A percentile compares a stretch with the other conserved stretches of the same genome.
These are phyloP conservation scores for Thomomys bottae DNA, from an alignment of 2,113 vertebrate genomes.

Conservation along the genomic window DNA sequence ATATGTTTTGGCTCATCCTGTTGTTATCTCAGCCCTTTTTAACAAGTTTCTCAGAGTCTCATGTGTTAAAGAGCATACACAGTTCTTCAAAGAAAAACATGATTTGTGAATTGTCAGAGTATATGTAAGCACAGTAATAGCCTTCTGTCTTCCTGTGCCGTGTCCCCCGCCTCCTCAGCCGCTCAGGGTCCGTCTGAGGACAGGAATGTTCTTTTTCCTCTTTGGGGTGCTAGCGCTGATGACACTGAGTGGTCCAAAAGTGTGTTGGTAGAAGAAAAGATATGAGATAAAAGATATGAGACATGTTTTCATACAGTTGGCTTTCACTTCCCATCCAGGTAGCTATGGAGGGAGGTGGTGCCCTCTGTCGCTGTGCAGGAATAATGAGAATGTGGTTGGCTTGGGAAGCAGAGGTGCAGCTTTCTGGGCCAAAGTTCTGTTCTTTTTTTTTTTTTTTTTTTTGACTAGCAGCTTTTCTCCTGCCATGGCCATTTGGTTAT, in stretches of 20 bases:
- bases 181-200: background rate
- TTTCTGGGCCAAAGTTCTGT: background rate
- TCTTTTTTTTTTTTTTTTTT: background rate
- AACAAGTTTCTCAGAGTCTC: constrained; percentile 30
- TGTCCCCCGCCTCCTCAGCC: fast-evolving
- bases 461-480: too few relatives aligned
- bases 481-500: too few relatives aligned
- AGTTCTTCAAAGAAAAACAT: background rate
- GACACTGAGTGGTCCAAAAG: background rate
- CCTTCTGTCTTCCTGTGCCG: fast-evolving
- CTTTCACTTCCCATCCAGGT: background rate
- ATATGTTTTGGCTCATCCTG: background rate
- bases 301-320: background rate
- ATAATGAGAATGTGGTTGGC: fast-evolving
- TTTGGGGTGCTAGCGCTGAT: background rate
- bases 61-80: background rate
- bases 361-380: fast-evolving
- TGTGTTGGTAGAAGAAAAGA: background rate
- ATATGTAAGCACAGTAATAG: fast-evolving
- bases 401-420: background rate
- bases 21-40: constrained; percentile 2
- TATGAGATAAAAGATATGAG: too few relatives aligned
- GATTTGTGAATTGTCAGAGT: background rate
- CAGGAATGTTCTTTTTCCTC: background rate
- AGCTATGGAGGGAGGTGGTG: background rate